phyloP scores from a whole-genome alignment of 2,797 vertebrate species.

The Phataginus tricuspis region DNA sequence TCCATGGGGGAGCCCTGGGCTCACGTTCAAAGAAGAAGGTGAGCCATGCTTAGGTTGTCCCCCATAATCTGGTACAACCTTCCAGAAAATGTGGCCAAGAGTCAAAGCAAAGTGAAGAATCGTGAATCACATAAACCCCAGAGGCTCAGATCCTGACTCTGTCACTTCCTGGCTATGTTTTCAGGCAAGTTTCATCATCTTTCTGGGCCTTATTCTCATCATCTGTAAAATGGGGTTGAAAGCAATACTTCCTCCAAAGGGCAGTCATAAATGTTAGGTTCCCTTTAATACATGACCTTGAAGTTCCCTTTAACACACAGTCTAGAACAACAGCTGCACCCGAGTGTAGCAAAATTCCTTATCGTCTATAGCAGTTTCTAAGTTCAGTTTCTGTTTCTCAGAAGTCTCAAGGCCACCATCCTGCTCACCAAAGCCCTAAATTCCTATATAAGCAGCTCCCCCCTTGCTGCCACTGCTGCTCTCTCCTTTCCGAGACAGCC shows the following conservation, averaged over 20 bases:
- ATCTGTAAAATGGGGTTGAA: constrained; percentile 12
- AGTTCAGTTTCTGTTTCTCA: too few species aligned
- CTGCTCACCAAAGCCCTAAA: too few species aligned
- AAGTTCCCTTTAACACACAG: too few species aligned
- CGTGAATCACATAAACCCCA: background rate
- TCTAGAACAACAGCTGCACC: too few species aligned
- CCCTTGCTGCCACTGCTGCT: too few species aligned
- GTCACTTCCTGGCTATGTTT: background rate
- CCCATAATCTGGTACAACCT: background rate
- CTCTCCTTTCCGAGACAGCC: too few species aligned
- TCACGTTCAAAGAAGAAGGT: background rate
- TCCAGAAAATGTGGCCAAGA: background rate
- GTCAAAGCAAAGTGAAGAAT: background rate
- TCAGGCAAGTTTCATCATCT: background rate
- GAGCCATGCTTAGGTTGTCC: background rate
- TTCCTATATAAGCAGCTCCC: too few species aligned
- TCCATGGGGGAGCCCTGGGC: background rate
- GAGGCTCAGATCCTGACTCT: background rate
- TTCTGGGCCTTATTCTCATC: background rate
- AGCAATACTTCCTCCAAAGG: background rate
- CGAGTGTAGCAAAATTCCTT: too few species aligned
- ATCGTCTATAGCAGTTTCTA: too few species aligned
- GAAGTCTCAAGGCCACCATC: too few species aligned
- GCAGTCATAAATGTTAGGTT: background rate
- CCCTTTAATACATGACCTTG: too few species aligned